These are phyloP conservation scores for Danaus chrysippus DNA, from an alignment of 2,888 invertebrate species.

Conservation along the genomic window DNA sequence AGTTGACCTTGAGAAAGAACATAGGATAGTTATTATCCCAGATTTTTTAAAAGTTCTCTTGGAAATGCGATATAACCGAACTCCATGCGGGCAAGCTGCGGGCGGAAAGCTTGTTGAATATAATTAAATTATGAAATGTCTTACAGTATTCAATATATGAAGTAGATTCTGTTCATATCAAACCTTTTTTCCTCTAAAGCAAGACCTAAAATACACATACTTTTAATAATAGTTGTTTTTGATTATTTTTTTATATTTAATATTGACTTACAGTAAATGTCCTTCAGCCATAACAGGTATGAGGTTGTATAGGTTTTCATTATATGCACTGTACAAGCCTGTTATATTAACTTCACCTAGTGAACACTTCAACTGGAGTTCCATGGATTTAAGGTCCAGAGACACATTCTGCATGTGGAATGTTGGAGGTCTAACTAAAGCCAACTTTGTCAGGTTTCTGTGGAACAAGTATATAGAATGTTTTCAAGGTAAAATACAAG, in stretches of 20 bases:
- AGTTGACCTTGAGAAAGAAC: too few species aligned
- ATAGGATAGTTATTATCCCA: too few species aligned
- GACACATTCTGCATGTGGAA: conserved; percentile 66
- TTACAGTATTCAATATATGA: too few species aligned
- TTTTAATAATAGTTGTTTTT: not conserved
- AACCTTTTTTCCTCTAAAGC: conserved; percentile 17
- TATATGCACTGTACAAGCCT: conserved; percentile 70
- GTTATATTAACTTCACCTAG: conserved; percentile 69
- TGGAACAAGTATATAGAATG: conserved; percentile 5
- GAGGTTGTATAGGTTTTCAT: conserved; percentile 70
- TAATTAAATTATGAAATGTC: too few species aligned
- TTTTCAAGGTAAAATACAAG: not conserved
- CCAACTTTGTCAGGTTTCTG: conserved; percentile 65
- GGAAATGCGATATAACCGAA: too few species aligned
- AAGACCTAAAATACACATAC: conserved; percentile 18
- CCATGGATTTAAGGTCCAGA: conserved; percentile 68
- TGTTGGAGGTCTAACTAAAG: conserved; percentile 62
- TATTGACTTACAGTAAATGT: conserved; percentile 65
- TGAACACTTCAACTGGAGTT: conserved; percentile 57
- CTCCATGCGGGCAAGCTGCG: too few species aligned
- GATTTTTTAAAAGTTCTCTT: too few species aligned
- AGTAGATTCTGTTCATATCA: not conserved
- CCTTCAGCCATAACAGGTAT: conserved; percentile 72
- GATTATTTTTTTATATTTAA: not conserved
- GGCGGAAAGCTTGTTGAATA: too few species aligned